Conservation (phyloP, 2,888 invertebrate genomes). For the Marronus borbonicus region DNA sequence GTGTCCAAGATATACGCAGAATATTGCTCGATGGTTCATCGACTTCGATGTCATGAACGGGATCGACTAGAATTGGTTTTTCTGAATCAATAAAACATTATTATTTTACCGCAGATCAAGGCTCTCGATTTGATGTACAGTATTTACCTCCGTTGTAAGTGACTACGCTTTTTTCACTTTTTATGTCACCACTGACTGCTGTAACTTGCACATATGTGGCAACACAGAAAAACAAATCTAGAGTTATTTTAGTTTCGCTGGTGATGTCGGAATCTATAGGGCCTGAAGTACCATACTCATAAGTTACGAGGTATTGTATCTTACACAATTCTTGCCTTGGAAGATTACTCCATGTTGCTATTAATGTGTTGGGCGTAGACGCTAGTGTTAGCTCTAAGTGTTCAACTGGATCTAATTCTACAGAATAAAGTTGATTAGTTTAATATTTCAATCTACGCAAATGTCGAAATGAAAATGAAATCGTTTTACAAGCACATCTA, state of each 20-base stretch:
- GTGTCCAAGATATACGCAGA: neutral
- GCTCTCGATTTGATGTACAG: no score
- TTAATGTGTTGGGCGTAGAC: neutral
- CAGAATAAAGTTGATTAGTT: neutral
- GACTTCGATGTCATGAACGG: neutral
- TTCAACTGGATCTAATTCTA: conserved; percentile 6
- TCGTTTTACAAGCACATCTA: no score
- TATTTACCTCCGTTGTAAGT: no score
- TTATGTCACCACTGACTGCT: no score
- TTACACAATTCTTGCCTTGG: neutral
- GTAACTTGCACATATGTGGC: no score
- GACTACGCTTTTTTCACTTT: no score
- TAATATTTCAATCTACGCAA: no score
- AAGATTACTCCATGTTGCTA: neutral
- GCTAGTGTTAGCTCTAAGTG: neutral
- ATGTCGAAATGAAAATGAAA: neutral
- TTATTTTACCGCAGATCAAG: neutral
- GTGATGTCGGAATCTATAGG: no score
- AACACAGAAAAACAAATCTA: no score
- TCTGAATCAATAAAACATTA: neutral
- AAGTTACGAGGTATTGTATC: neutral
- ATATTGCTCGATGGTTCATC: neutral
- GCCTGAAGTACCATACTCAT: neutral
- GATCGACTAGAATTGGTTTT: neutral
- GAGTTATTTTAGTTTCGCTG: no score